Conservation (phyloP, 2,888 invertebrate genomes). For the Xylocampa areola region DNA sequence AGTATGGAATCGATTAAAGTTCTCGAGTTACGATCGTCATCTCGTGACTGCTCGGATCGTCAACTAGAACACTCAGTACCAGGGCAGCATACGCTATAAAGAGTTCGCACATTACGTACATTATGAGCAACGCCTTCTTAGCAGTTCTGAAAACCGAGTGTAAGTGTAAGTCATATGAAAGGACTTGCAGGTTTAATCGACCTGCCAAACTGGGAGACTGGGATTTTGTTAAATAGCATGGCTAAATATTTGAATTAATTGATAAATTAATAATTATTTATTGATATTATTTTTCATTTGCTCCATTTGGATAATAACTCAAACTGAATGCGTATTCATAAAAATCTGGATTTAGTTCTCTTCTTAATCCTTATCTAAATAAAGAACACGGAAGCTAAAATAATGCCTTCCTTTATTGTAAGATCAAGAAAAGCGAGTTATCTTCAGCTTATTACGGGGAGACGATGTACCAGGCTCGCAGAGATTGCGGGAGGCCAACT, state of each 20-base stretch:
- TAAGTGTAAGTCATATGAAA: constrained; percentile 72
- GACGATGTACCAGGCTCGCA: constrained; percentile 84
- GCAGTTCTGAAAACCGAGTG: constrained; percentile 69
- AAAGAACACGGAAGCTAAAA: constrained; percentile 80
- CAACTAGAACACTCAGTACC: constrained; percentile 88
- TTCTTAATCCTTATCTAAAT: constrained; percentile 46
- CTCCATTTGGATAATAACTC: background rate
- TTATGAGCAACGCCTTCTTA: constrained; percentile 62
- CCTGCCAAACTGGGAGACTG: constrained; percentile 50
- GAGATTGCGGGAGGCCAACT: constrained; percentile 78
- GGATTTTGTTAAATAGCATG: constrained; percentile 40
- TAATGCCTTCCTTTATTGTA: constrained; percentile 75
- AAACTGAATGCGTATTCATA: background rate
- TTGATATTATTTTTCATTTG: constrained; percentile 4
- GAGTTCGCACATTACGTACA: constrained; percentile 63
- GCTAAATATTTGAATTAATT: constrained; percentile 13
- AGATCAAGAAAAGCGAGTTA: constrained; percentile 87
- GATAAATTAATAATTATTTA: background rate
- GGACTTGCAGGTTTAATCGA: constrained; percentile 63
- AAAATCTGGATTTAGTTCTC: constrained; percentile 8
- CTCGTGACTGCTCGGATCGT: constrained; percentile 83
- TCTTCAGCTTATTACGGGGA: constrained; percentile 89
- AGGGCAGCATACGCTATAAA: constrained; percentile 72
- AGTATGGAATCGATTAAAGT: constrained; percentile 58
- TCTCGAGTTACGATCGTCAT: constrained; percentile 70